Percentiles rank a stretch among this genome's conserved stretches.
phyloP scores from a whole-genome alignment of 2,113 vertebrate genomes.

The Panthera leo region DNA sequence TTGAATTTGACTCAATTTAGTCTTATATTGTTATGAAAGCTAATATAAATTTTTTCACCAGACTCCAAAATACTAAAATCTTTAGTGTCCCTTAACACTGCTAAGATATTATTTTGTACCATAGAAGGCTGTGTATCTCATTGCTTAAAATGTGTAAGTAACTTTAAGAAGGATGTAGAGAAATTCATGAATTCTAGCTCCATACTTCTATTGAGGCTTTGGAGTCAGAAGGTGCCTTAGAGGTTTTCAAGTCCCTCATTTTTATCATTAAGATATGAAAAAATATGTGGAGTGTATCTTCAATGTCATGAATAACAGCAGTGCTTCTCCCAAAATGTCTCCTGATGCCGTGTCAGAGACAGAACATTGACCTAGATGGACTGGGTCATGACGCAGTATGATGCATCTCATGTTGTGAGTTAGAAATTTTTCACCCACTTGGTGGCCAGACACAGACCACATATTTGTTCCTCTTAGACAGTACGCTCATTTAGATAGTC shows the following conservation, averaged over 20 bases:
- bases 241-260: background rate
- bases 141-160: background rate
- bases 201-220: background rate
- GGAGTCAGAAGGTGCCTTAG: background rate
- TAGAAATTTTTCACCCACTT: constrained; percentile 53
- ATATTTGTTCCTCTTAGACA: constrained; percentile 12
- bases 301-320: background rate
- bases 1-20: background rate
- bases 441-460: constrained; percentile 62
- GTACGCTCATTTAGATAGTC: background rate
- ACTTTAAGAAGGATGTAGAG: constrained; percentile 1
- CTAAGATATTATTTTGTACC: background rate
- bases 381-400: background rate
- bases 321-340: background rate
- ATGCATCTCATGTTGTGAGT: constrained; percentile 37
- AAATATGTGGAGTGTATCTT: background rate
- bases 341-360: background rate
- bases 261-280: background rate
- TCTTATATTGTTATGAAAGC: background rate
- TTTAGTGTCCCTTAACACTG: constrained; percentile 14
- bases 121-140: background rate
- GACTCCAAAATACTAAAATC: constrained; percentile 48
- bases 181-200: constrained; percentile 33
- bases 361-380: constrained; percentile 27
- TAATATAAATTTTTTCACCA: background rate